Base-by-base conservation (phyloP, 2,888 invertebrate species). In the Sisyra nigra region DNA sequence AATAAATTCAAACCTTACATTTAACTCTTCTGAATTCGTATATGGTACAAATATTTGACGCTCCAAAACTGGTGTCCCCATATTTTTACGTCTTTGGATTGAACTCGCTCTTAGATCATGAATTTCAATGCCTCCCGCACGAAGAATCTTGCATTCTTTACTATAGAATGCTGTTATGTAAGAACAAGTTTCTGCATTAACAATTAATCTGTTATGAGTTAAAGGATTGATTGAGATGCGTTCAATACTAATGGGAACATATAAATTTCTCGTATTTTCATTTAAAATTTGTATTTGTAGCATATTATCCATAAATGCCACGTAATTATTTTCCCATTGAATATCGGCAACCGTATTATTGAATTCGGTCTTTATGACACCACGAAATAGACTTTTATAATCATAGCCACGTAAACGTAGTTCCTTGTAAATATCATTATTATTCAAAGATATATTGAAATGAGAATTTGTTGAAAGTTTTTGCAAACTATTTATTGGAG, bases 221-320 rank as follows among this genome's bases (percentile, higher is more conserved):
- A 52, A 53, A 3, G 70, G 67, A 50, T 72, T 63, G 30, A 76
- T 65, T 2, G 63, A 59, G 11, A 76, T 53, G 47, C 63, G 66
- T 45, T 68, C 66, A 31, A 77, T 68, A 31, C 68, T 60, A 11
- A 71, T 73, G 0, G 89, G 88, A 0, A 87, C 70, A 53, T 77
- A 70, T 3, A 87, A 69, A 3, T 76, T 72, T 19, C 83, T 70
- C 1, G 76, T 72, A 48, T 79, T 76, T 44, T 76, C 68, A 18
- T 76, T 73, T 18, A 88, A 58, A 40, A 89, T 76, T n/a, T 52
- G 52, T 52, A 85, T 74, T 61, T 93, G 92, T 10, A 93, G 67
- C 77, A 93, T 80, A 31, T 83, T 82, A 63, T 93, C 92, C 65
- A 93, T 73, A 60, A 88, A 88, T 3, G 84, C 73, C 6, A 85